Percentiles rank a stretch among this genome's conserved stretches.
Conservation (phyloP, 2,888 invertebrate species). For the Exephanes ischioxanthus region DNA sequence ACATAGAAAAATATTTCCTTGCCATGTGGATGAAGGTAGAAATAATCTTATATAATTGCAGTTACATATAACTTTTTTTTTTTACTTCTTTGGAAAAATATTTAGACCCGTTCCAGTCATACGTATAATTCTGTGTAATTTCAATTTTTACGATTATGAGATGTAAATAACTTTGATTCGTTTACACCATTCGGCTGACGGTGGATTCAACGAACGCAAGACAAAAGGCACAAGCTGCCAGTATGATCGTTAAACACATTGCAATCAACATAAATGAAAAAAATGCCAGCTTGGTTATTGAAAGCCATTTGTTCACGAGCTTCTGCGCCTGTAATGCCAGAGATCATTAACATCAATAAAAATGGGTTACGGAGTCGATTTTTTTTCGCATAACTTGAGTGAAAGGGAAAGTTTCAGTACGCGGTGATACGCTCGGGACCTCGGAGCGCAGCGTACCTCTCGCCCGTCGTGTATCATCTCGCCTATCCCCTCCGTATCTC, state of each 20-base stretch:
- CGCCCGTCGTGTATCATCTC: constrained; percentile 57
- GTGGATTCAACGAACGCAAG: neutral
- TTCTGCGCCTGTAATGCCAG: neutral
- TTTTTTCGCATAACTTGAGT: constrained; percentile 55
- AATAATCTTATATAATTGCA: neutral
- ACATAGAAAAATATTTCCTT: too few species aligned
- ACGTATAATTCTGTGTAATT: neutral
- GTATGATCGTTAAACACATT: neutral
- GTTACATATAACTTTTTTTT: neutral
- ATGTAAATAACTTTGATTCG: too few species aligned
- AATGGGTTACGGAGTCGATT: constrained; percentile 14
- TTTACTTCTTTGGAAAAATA: neutral
- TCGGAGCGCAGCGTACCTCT: constrained; percentile 2
- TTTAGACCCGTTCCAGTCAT: neutral
- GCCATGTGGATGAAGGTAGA: neutral
- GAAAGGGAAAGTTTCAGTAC: constrained; percentile 62
- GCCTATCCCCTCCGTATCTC: constrained; percentile 38
- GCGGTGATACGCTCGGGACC: constrained; percentile 30
- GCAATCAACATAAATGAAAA: neutral
- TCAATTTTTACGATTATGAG: neutral
- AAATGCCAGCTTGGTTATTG: neutral
- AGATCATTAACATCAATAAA: constrained; percentile 2
- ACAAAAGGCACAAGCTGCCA: neutral
- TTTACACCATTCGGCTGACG: too few species aligned
- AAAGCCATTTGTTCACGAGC: neutral